Percentiles rank a stretch among this genome's conserved stretches.
Evolutionary conservation across 2,113 vertebrate genomes (phyloP).

Genomic region (Myotis brandtii): DNA sequence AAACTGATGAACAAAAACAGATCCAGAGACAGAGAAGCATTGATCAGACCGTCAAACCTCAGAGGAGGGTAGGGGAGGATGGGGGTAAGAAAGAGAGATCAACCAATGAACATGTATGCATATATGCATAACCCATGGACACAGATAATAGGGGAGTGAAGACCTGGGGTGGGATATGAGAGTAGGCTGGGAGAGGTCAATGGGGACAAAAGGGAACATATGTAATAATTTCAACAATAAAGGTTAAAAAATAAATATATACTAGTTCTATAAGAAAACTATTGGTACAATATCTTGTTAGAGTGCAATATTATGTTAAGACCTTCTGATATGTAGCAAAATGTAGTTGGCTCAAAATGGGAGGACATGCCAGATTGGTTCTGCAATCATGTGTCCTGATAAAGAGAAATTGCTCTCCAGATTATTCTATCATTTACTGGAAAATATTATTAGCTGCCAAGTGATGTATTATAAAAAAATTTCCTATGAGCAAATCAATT

Average conservation of each 20-base stretch:
- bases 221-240: no score
- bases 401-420: slow-evolving; percentile 43
- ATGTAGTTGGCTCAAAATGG: slow-evolving; percentile 19
- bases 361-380: background rate
- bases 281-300: background rate
- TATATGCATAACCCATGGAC: no score
- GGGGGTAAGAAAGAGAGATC: no score
- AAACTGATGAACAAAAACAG: no score
- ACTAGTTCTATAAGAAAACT: background rate
- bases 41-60: no score
- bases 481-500: slow-evolving; percentile 22
- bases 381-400: background rate
- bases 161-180: no score
- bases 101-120: no score
- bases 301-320: background rate
- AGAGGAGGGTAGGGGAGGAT: no score
- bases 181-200: no score
- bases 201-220: no score
- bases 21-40: no score
- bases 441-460: slow-evolving; percentile 34
- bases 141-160: no score
- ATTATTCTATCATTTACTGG: slow-evolving; percentile 25
- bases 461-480: background rate
- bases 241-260: background rate
- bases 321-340: background rate